Evolutionary conservation across 2,888 invertebrate species (phyloP), one percentile per base, ranked within the genome.

Genomic region (Polyploca ridens): DNA sequence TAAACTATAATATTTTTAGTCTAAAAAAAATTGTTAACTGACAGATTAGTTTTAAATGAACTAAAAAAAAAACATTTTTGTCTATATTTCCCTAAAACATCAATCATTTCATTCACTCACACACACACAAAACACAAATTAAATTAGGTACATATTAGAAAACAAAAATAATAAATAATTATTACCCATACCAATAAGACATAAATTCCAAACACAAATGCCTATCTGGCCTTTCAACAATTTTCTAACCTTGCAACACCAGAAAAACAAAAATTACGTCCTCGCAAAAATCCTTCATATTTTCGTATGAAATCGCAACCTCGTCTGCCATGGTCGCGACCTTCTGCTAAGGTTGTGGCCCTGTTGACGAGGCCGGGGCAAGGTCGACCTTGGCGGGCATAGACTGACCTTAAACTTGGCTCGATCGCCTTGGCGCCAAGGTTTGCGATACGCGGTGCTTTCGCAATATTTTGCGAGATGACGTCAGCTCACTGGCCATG

Each of bases 261-360:
- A 3, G 14, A n/a, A 46, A 46, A 6, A 41, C 11, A 41, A 41
- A 41, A 13, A 41, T 3, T n/a, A n/a, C 46, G 46, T 66, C 77
- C 68, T 73, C 69, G 71, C 59, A 16, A 11, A 64, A 33, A 16
- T 65, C 62, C 41, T 19, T n/a, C 33, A 58, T 58, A 33, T 33
- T 61, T 35, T 41, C 27, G 41, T 44, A 19, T 19, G 10, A 1
- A 46, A 46, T n/a, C 1, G 16, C 10, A 16, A 61, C 61, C 61
- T 41, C 41, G 41, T 44, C 5, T 11, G 2, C 19, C 44, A 73
- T 74, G 79, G 78, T 65, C 63, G 33, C 62, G 77, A 72, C 84
- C 75, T 46, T 79, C 66, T 63, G 54, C 33, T 76, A 79, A 86
- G 87, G 87, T 70, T 70, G 62, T 64, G 65, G 74, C 81, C 76